Base-by-base conservation (phyloP, 2,797 vertebrate species). In the Dermochelys coriacea region DNA sequence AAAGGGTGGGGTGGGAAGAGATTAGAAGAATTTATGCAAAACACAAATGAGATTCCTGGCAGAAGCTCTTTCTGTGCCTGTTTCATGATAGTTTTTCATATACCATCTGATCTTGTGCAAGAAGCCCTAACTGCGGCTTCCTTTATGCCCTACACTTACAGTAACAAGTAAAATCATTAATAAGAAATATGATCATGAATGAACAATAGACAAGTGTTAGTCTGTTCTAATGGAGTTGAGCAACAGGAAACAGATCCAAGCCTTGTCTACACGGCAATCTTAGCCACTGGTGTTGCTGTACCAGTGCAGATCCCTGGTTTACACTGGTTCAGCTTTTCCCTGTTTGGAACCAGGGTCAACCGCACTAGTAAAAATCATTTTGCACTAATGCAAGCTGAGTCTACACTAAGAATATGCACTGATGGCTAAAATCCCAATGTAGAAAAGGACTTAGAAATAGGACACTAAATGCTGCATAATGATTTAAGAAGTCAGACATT, bases 1-100 rank as follows among this genome's bases (percentile, higher is more conserved):
- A 95, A 90, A 45, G 45, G 87, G 89, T 88, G 49, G 45, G 87
- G 89, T 88, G 77, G 95, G n/a, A 86, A 84, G 45, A 90, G 31
- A 19, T 94, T 96, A 87, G 52, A 5, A 87, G 82, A 93, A 95
- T 79, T 87, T 81, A 88, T 1, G 5, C 10, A 81, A 93, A 2
- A 5, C 54, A 47, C 14, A 54, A 47, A 49, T 3, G 8, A 96
- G 61, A 86, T 84, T 95, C 82, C 64, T 86, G 68, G 88, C 0
- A 0, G 78, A 51, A 87, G 31, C 31, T 82, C 57, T 75, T 90
- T 95, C 75, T 83, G n/a, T 51, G 82, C 55, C 85, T 84, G 25
- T 15, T 71, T 87, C 25, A 88, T 51, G 94, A 94, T 8, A 12
- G 68, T 51, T 84, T 92, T 11, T 92, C 88, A 86, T 61, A 93